Evolutionary conservation across 2,888 invertebrate genomes (phyloP), one percentile per base, ranked within the genome.

Genomic region (Acleris emargana): DNA sequence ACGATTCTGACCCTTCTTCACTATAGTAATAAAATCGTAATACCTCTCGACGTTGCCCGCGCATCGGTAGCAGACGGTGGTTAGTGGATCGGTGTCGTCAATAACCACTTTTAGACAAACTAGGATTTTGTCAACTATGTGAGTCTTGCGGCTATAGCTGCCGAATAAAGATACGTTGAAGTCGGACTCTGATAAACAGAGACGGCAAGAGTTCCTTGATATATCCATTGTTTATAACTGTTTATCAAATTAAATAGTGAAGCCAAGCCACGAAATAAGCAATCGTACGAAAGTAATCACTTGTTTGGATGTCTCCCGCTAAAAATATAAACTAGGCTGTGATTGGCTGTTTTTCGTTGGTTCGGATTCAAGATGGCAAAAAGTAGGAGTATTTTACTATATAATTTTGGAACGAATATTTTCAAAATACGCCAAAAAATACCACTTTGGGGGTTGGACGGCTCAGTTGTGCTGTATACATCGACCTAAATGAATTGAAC

Each of bases 381-480:
- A 62, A 54, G 59, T 22, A 49, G 60, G 61, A 67, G 63, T 64
- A 64, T 57, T 59, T 59, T 58, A 18, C 49, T 62, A 57, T 62
- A 45, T 53, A 53, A 67, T 25, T 58, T 63, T 64, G 5, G n/a
- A 54, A 50, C 3, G 50, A 59, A 49, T 38, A 13, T 50, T 59
- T 54, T 43, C 9, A 28, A 43, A 52, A 38, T 52, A 43, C 52
- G 43, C 55, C 82, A 81, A 84, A 84, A 84, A 83, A 83, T 79
- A 81, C 84, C 87, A 86, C 79, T 71, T 76, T 88, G 89, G 89
- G 72, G 89, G 72, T 76, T 88, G 90, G 90, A 90, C 90, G 90
- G 89, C 80, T 85, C 76, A 80, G 76, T 82, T 81, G 76, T 82
- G 77, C 81, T 77, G 75, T 79, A 86, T 87, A 87, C 85, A 87